Evolutionary conservation across 37 sponge, comb jelly and placozoan genomes (phyloP), one percentile per base, ranked within the genome.

Genomic region (Crambe crambe): DNA sequence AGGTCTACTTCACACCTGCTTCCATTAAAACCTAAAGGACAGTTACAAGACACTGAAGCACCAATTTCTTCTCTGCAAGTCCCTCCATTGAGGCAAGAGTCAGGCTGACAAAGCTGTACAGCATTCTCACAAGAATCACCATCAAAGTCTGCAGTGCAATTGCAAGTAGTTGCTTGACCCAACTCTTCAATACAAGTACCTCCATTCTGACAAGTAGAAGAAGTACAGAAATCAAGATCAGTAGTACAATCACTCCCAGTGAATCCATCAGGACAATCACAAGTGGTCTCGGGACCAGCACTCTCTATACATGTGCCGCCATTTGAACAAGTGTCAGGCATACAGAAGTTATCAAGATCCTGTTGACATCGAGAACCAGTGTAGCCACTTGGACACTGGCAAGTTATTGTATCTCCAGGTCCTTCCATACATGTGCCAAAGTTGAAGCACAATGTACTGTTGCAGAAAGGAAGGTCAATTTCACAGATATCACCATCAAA

Each of bases 261-360:
- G 32, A 32, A 78, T 18, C 70, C 73, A 42, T 23, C n/a, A 42
- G 57, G 51, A 86, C 86, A 86, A 0, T 25, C 39, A 78, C 86
- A 86, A 3, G 30, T 2, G 1, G 31, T 61, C 34, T 15, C 26
- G 15, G 29, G 29, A 1, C 74, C 74, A 12, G 0, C 38, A 26
- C 54, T 56, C 18, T 92, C 89, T 3, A 74, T 67, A 65, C 92
- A 92, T 12, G 85, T 82, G 12, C 87, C 87, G 43, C 77, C 72
- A 83, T 91, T 83, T n/a, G 44, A 4, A 84, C 93, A 92, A 26
- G 79, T 75, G 44, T 64, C 67, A 17, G 67, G 3, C 15, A 9
- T 15, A 29, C 78, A 78, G 67, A 78, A 78, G 23, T 15, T 9
- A 15, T 38, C 27, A 1, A 73, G 34, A 17, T 81, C 81, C 25